Conservation (phyloP, 2,797 vertebrate species). For the Pterois miles region DNA sequence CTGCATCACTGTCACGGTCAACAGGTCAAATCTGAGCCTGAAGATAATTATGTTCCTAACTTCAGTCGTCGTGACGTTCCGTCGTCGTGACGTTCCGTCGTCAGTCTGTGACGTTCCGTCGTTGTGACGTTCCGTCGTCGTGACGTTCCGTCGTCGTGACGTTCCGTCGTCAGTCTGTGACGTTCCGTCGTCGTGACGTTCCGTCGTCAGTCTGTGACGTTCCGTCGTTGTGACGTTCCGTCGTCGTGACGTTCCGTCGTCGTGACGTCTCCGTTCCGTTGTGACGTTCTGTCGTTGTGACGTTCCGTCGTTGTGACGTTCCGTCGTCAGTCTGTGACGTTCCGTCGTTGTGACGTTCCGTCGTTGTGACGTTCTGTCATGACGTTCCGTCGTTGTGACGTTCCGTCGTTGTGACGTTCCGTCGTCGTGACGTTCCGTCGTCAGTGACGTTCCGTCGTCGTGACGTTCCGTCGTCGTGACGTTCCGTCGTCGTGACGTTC, state of each 20-base stretch:
- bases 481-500: not conserved
- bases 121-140: not conserved
- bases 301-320: not conserved
- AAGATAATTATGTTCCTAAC: not conserved
- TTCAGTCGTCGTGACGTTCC: not conserved
- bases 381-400: not conserved
- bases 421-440: not conserved
- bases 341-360: not conserved
- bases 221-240: not conserved
- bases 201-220: not conserved
- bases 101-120: not conserved
- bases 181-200: not conserved
- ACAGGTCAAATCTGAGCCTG: not conserved
- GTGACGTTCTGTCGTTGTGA: not conserved
- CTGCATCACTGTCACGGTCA: too few relatives aligned
- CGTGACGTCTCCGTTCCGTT: too few relatives aligned
- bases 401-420: not conserved
- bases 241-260: not conserved
- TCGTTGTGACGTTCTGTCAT: not conserved
- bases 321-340: not conserved
- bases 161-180: not conserved
- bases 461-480: not conserved
- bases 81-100: not conserved
- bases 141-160: not conserved
- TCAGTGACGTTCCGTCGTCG: not conserved